phyloP scores from a whole-genome alignment of 2,888 invertebrate genomes.

The Hemicrepidius hirtus region DNA sequence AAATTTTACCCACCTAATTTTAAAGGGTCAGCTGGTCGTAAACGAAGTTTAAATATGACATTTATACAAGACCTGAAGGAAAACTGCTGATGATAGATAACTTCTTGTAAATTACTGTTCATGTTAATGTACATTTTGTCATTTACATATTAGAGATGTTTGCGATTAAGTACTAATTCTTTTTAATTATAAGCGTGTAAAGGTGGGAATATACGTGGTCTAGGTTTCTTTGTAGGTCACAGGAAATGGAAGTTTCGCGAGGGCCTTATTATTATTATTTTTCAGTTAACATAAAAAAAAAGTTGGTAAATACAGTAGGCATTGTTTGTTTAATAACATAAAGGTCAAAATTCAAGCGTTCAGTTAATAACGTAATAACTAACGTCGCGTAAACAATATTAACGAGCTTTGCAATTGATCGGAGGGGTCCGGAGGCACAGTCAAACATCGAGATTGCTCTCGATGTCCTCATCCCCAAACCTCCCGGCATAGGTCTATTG shows the following conservation, averaged over 20 bases:
- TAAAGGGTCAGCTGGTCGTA: not conserved
- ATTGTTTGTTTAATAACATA: slow-evolving; percentile 6
- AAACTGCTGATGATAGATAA: slow-evolving; percentile 20
- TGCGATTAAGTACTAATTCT: slow-evolving; percentile 3
- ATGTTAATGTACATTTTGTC: slow-evolving; percentile 14
- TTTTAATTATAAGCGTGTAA: too few species aligned
- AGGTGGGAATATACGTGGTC: too few species aligned
- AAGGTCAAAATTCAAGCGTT: slow-evolving; percentile 39
- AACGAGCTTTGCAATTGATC: slow-evolving; percentile 58
- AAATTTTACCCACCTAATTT: too few species aligned
- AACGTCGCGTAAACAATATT: slow-evolving; percentile 53
- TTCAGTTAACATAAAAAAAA: not conserved
- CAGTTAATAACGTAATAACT: slow-evolving; percentile 49
- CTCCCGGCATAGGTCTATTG: slow-evolving; percentile 68
- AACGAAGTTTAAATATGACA: not conserved
- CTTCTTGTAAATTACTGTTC: slow-evolving; percentile 2
- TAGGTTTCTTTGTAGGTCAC: not conserved
- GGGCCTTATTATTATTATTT: not conserved
- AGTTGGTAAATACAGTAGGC: not conserved
- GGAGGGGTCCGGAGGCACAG: slow-evolving; percentile 58
- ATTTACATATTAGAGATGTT: slow-evolving; percentile 25
- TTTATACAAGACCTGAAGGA: not conserved
- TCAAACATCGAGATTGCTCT: slow-evolving; percentile 69
- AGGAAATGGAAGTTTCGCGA: not conserved
- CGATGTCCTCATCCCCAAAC: slow-evolving; percentile 59